phyloP scores from a whole-genome alignment of 2,888 invertebrate genomes.

The Neoaliturus tenellus region DNA sequence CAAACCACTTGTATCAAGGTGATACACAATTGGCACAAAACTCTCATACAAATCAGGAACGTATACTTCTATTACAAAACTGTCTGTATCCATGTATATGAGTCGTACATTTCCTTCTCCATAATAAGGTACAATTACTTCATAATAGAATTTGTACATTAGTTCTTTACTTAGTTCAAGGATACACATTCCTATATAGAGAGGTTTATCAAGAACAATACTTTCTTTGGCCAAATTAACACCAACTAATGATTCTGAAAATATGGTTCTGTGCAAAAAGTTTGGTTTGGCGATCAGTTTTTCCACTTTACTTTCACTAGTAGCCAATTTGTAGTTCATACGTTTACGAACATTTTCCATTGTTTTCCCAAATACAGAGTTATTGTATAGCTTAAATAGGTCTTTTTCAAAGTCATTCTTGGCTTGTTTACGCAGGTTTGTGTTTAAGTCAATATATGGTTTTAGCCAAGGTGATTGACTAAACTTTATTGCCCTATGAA shows the following conservation, averaged over 20 bases:
- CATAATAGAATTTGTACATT: conserved; percentile 9
- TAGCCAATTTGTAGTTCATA: neutral
- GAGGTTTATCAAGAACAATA: neutral
- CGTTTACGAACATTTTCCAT: neutral
- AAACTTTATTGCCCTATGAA: no score
- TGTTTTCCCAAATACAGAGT: neutral
- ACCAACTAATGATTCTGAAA: conserved; percentile 53
- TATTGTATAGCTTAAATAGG: conserved; percentile 4
- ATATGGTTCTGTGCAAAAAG: conserved; percentile 49
- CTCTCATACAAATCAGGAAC: conserved; percentile 70
- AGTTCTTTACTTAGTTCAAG: neutral
- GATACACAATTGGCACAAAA: conserved; percentile 55
- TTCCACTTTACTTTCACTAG: neutral
- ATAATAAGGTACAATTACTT: conserved; percentile 63
- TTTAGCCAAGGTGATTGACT: no score
- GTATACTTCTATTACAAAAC: conserved; percentile 66
- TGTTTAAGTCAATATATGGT: conserved; percentile 2
- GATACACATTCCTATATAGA: neutral
- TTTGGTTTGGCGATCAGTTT: neutral
- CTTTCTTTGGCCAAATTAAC: neutral
- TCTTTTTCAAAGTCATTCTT: conserved; percentile 3
- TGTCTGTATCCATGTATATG: conserved; percentile 60
- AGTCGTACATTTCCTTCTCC: conserved; percentile 62
- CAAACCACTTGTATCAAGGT: conserved; percentile 62
- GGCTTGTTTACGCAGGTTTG: conserved; percentile 15